phyloP scores from a whole-genome alignment of 1,140 invertebrate species.

The Argopecten irradians region DNA sequence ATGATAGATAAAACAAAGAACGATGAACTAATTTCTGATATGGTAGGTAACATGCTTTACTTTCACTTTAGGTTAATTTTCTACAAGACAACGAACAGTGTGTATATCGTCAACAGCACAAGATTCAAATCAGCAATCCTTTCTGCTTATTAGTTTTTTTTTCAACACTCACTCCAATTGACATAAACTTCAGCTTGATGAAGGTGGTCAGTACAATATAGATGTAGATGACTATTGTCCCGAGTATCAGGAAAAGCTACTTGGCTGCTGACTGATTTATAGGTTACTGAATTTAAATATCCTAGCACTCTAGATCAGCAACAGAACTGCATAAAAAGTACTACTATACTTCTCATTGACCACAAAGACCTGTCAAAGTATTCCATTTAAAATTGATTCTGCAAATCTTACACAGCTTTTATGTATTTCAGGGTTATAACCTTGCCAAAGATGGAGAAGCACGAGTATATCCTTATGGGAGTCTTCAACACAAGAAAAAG shows the following conservation, averaged over 20 bases:
- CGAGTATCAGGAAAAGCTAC: too few species aligned
- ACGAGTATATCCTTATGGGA: slow-evolving; percentile 64
- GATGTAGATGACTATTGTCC: too few species aligned
- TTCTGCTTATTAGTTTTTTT: too few species aligned
- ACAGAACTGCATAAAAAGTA: not conserved
- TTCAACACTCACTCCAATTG: too few species aligned
- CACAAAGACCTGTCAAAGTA: not conserved
- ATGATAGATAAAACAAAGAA: slow-evolving; percentile 59
- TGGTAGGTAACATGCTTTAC: slow-evolving; percentile 50
- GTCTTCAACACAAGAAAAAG: slow-evolving; percentile 51
- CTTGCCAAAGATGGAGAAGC: slow-evolving; percentile 47
- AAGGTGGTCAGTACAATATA: too few species aligned
- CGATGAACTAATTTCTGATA: slow-evolving; percentile 52
- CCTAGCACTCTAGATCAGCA: too few species aligned
- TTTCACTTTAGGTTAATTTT: not conserved
- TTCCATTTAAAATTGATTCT: not conserved
- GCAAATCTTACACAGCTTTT: not conserved
- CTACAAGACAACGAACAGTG: not conserved
- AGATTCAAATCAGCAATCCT: too few species aligned
- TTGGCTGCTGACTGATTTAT: too few species aligned
- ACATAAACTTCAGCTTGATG: too few species aligned
- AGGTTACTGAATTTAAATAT: too few species aligned
- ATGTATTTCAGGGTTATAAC: slow-evolving; percentile 57
- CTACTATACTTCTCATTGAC: not conserved
- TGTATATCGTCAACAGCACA: too few species aligned